Evolutionary conservation across 2,797 vertebrate genomes (phyloP), one percentile per base, ranked within the genome.

Genomic region (Heteromormyrus szaboi): DNA sequence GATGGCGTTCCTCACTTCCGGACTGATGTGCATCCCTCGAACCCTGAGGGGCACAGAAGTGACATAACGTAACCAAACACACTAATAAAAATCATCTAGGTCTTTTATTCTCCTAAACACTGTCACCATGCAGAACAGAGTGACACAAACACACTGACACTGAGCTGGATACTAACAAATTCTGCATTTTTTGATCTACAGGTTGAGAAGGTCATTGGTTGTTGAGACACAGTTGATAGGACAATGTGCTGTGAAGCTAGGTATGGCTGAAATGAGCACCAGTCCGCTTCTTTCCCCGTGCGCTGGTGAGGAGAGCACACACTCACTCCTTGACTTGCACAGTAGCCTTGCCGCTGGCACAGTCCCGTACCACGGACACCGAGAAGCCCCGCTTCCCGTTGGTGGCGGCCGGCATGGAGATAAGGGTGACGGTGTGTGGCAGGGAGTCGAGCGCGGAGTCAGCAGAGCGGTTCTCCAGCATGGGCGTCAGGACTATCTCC

Each of bases 241-340:
- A 17, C 12, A 72, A 37, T 5, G 29, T 37, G 68, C 68, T 37
- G 33, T 72, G 68, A 41, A 72, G 68, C 68, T 33, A 19, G 4
- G 29, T 41, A 72, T 17, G 29, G 14, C 29, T 17, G 68, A 37
- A 72, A 37, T 37, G 65, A 72, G 65, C 65, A 17, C 12, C 65
- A 37, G 2, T 37, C 14, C 0, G 14, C 83, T 29, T 11, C 83
- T 4, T 85, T 48, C 29, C 4, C 48, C 12, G 1, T 25, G n/a
- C 25, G 22, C 44, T 2, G 81, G 7, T 50, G 25, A 25, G 12
- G n/a, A 14, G 83, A 29, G 48, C 48, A 25, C 48, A 88, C 91
- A 98, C 98, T 98, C 92, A 99, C 98, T 99, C 97, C 96, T 97
- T 98, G 90, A 99, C 97, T 91, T 97, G 97, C 89, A 99, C 97